Evolutionary conservation across 1,140 invertebrate genomes (phyloP), one percentile per base, ranked within the genome.

Genomic region (Diorhabda sublineata): DNA sequence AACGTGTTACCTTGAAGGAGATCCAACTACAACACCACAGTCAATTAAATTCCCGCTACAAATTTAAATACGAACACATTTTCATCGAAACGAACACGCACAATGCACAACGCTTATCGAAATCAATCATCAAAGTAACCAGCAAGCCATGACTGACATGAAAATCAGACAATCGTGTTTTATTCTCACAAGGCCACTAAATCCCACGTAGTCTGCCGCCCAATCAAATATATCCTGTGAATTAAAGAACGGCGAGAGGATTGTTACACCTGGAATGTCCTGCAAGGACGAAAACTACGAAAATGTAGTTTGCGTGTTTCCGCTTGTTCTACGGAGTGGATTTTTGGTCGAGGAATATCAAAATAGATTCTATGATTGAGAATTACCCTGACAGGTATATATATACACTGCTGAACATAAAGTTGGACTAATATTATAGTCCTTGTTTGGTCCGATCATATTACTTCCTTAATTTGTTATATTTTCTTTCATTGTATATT

Each of bases 121-220:
- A 71, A 71, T 71, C 70, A 67, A 71, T 68, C 70, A 67, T 67
- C 42, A 52, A 60, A 56, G 64, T 64, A 69, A 70, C 65, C 43
- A 70, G 61, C 69, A 68, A 41, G 66, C 66, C 68, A 67, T 67
- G 71, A 69, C 72, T 69, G 69, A 73, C 64, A 71, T 26, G 1
- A 67, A 60, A 73, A 67, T 71, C 66, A 67, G 67, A 71, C 72
- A 68, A 69, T 73, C 64, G 66, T 69, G 69, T 71, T 71, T 70
- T 70, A 45, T 65, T 65, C 56, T 61, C 61, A 69, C 69, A 73
- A 73, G 72, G 72, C 67, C 72, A 70, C 56, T 61, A 59, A 45
- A 52, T 52, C 47, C 47, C 47, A 52, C 47, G 47, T 52, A 52
- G 66, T 68, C 63, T 62, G 69, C 66, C 62, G 70, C 64, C 71